Percentiles rank a stretch among this genome's conserved stretches.
Evolutionary conservation across 2,888 invertebrate genomes (phyloP).

Genomic region (Tridacna gigas): DNA sequence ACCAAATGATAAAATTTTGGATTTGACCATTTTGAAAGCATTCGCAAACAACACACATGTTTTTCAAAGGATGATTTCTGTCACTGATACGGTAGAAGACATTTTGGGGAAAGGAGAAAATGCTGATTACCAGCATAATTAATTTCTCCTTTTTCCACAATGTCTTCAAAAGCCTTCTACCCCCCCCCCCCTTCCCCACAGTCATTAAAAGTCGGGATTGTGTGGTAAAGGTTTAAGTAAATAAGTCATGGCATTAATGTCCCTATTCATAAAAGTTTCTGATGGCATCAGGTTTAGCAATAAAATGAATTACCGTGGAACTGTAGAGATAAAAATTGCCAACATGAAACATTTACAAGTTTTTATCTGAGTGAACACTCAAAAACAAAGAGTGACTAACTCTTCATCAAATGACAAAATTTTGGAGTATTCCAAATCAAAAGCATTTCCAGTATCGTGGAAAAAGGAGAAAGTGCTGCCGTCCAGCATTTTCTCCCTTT

Average conservation of each 20-base stretch:
- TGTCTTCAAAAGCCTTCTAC: no score
- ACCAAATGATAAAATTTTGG: no score
- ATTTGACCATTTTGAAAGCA: no score
- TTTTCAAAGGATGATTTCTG: no score
- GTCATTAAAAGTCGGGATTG: no score
- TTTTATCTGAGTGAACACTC: conserved; percentile 15
- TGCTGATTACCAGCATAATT: neutral
- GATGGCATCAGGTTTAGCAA: conserved; percentile 18
- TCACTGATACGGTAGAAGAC: neutral
- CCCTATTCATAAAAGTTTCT: neutral
- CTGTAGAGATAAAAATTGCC: neutral
- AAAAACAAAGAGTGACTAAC: conserved; percentile 32
- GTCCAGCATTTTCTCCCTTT: no score
- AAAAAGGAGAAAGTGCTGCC: no score
- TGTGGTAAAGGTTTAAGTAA: neutral
- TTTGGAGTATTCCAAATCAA: no score
- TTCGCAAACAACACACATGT: no score
- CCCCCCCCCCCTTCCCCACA: no score
- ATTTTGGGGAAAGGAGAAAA: neutral
- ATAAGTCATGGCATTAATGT: neutral
- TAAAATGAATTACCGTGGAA: conserved; percentile 23
- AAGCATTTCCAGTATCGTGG: no score
- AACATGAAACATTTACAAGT: conserved; percentile 7
- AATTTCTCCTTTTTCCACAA: neutral
- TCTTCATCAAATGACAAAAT: no score